These are phyloP conservation scores for Noctua janthina DNA, from an alignment of 2,888 invertebrate genomes.

Conservation along the genomic window DNA sequence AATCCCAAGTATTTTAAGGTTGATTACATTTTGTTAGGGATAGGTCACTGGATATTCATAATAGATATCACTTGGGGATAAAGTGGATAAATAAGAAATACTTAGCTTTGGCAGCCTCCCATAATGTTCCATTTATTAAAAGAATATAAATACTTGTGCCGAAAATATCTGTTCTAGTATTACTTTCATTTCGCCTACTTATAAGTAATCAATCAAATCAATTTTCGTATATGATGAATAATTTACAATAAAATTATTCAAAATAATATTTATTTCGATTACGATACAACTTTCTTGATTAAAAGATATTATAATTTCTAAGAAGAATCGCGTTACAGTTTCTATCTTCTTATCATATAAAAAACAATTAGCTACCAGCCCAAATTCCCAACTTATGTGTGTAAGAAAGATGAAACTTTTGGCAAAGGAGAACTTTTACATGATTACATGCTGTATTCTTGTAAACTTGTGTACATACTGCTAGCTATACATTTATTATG, in stretches of 20 bases:
- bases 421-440: constrained; percentile 24
- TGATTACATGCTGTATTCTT: constrained; percentile 14
- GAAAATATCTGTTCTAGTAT: background rate
- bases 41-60: background rate
- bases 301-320: background rate
- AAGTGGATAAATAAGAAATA: background rate
- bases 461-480: background rate
- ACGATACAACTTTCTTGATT: background rate
- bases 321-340: background rate
- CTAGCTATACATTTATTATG: background rate
- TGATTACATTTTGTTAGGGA: constrained; percentile 4
- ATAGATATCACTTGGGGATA: background rate
- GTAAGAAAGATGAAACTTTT: constrained; percentile 4
- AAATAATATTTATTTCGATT: background rate
- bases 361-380: background rate
- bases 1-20: background rate
- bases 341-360: background rate
- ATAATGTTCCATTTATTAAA: background rate
- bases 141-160: background rate
- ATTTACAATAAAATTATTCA: background rate
- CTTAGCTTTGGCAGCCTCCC: background rate
- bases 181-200: background rate
- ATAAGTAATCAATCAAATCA: background rate
- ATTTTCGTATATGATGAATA: background rate
- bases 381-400: background rate